A percentile compares a stretch with the other conserved stretches of the same genome.
Evolutionary conservation across 2,888 invertebrate genomes (phyloP).

Genomic region (Conomelus anceps): DNA sequence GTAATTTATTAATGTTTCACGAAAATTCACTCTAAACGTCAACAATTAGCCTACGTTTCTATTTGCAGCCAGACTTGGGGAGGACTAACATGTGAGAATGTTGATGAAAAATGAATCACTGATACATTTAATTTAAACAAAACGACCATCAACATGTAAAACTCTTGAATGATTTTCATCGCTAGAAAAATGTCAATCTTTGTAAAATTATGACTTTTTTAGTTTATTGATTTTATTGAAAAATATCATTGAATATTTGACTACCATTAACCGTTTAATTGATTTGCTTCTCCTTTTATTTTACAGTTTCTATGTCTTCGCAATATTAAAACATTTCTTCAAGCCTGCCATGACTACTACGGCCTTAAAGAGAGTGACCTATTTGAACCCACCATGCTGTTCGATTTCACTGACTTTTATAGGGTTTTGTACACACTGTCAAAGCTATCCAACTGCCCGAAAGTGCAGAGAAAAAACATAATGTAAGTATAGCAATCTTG

Average conservation of each 20-base stretch:
- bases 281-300: conserved; percentile 27
- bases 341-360: conserved; percentile 77
- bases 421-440: conserved; percentile 86
- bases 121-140: no score
- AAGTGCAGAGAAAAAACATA: conserved; percentile 59
- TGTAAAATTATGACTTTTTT: no score
- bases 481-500: conserved; percentile 54
- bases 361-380: conserved; percentile 77
- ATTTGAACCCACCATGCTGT: conserved; percentile 92
- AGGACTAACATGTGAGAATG: no score
- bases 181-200: no score
- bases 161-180: no score
- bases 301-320: conserved; percentile 90
- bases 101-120: no score
- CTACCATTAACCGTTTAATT: background rate
- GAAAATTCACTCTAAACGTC: no score
- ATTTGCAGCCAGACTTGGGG: no score
- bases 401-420: conserved; percentile 91
- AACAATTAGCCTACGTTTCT: no score
- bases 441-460: conserved; percentile 74
- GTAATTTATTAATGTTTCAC: no score
- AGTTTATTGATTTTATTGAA: no score
- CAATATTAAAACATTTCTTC: conserved; percentile 89
- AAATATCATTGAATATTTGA: background rate
- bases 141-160: no score